phyloP scores from a whole-genome alignment of 2,888 invertebrate species.

The Sinelater perroti region DNA sequence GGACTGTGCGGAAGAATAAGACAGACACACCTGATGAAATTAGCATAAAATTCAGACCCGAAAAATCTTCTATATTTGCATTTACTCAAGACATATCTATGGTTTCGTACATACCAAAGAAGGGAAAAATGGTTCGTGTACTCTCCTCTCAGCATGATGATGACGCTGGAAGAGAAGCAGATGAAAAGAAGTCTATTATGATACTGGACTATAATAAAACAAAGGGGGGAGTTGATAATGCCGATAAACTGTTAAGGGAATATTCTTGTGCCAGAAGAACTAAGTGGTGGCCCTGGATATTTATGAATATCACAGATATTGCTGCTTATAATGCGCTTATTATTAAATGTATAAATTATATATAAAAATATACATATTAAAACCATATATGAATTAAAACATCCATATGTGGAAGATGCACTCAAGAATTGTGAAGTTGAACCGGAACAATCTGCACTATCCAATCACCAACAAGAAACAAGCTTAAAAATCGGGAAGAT shows the following conservation, averaged over 20 bases:
- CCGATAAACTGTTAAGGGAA: conserved; percentile 21
- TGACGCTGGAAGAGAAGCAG: background rate
- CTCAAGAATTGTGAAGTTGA: no score
- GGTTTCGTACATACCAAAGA: conserved; percentile 11
- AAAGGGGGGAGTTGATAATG: conserved; percentile 23
- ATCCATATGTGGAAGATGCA: no score
- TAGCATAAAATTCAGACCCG: conserved; percentile 1
- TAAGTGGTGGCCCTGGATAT: conserved; percentile 24
- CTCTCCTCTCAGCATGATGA: conserved; percentile 9
- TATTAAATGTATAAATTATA: no score
- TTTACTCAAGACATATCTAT: background rate
- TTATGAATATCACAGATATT: no score
- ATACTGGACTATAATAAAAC: conserved; percentile 18
- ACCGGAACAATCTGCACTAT: no score
- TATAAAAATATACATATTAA: no score
- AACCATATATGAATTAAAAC: no score
- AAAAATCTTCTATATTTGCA: conserved; percentile 24
- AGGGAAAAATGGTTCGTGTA: conserved; percentile 13
- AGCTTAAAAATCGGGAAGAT: no score
- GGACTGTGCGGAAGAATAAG: conserved; percentile 42
- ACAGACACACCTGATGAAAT: conserved; percentile 15
- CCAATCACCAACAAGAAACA: no score
- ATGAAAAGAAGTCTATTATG: conserved; percentile 8
- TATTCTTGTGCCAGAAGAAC: conserved; percentile 21
- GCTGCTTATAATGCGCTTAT: no score